Base-by-base conservation (phyloP, 1,140 invertebrate genomes). In the Colletes latitarsis region DNA sequence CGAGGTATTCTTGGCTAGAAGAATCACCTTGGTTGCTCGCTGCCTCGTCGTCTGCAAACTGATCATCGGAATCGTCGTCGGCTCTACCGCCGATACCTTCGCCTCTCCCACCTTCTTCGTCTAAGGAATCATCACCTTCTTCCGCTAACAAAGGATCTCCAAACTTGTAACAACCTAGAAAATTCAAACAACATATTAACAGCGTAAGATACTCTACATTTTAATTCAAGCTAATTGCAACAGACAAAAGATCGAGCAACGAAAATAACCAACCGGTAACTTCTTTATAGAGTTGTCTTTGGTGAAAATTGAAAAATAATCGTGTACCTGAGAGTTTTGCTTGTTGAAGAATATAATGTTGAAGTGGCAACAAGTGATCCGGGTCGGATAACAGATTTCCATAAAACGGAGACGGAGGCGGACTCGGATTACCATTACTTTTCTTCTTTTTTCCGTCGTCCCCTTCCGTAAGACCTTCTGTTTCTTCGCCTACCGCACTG, bases 311-410 rank as follows among this genome's bases (percentile, higher is more conserved):
- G 9, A 19, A 49, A 66, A 15, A 55, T n/a, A 10, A 41, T 49
- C 9, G 58, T 55, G 14, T 87, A 94, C 96, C 96, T 82, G 96
- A 96, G 8, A 96, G 92, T 91, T 96, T 96, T 0, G 96, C 96
- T 93, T 98, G 96, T 90, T 98, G 97, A 82, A 98, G 94, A 69
- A 98, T 97, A 89, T 98, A 98, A 91, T 98, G 96, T 89, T 98
- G 97, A 71, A 98, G 93, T 5, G 97, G 97, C 86, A 98, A 91
- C 66, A 98, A 92, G 91, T 98, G 96, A 86, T 95, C 94, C 1
- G 92, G 88, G 70, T 93, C 92, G 6, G 92, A 84, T 58, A 92
- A 69, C 43, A 93, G 80, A 74, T 93, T 93, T 43, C 93, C 92
- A 58, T 93, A 93, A 68, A 90, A 93, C 0, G 92, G 92, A 3